These are phyloP conservation scores for Bryconaethiops microstoma DNA, from an alignment of 2,797 vertebrate genomes.

Conservation along the genomic window DNA sequence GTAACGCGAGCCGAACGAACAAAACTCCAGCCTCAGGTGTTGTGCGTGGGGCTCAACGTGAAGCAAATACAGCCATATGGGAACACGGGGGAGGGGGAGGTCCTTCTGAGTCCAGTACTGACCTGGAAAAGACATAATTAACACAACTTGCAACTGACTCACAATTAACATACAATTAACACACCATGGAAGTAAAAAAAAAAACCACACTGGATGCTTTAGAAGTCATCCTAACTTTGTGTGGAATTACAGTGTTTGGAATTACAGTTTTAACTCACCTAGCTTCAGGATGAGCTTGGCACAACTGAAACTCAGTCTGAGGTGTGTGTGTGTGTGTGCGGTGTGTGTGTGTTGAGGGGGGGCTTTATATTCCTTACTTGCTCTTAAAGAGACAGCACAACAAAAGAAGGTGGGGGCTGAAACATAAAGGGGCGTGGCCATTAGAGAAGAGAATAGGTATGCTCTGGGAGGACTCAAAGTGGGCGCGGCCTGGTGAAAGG, in stretches of 20 bases:
- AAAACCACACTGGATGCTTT: too few relatives aligned
- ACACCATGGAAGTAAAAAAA: too few relatives aligned
- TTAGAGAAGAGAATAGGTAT: neutral
- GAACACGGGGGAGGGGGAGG: too few relatives aligned
- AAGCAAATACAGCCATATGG: constrained; percentile 84
- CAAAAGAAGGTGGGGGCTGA: neutral
- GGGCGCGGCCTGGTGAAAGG: neutral
- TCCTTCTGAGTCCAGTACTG: too few relatives aligned
- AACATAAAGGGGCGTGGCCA: neutral
- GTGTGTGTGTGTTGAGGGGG: neutral
- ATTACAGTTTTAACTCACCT: neutral
- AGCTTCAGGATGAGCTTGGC: neutral
- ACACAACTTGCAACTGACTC: too few relatives aligned
- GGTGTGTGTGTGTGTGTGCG: neutral
- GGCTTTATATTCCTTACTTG: neutral
- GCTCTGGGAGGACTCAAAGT: neutral
- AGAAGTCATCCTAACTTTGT: too few relatives aligned
- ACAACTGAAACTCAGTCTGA: neutral
- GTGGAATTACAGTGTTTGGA: neutral
- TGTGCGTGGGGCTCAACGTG: constrained; percentile 99
- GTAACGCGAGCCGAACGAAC: constrained; percentile 99
- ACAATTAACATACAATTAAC: too few relatives aligned
- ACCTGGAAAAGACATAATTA: too few relatives aligned
- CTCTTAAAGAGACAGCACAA: constrained; percentile 6
- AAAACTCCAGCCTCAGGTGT: constrained; percentile 99